Percentiles rank a stretch among this genome's conserved stretches.
Conservation (phyloP, 2,797 vertebrate genomes). For the Centropyge bicolor region DNA sequence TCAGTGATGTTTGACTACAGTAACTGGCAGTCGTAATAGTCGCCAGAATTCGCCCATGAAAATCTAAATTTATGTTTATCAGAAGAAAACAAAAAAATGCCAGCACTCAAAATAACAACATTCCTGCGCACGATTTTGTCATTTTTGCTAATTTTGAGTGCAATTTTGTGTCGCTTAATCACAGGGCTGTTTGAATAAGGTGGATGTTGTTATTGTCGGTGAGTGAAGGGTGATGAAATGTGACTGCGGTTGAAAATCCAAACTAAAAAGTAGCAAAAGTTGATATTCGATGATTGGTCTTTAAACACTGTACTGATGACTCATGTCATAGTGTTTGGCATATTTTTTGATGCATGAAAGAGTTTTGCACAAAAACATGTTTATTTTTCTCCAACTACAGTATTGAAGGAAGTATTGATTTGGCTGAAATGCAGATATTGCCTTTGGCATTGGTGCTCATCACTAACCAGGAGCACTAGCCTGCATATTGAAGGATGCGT, state of each 20-base stretch:
- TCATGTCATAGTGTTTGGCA: not conserved
- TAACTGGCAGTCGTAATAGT: not conserved
- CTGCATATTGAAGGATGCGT: constrained; percentile 4
- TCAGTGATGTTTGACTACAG: constrained; percentile 3
- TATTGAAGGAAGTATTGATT: not conserved
- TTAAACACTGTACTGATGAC: not conserved
- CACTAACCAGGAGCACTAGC: not conserved
- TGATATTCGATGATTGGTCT: not conserved
- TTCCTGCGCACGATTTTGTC: not conserved
- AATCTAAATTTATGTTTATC: not conserved
- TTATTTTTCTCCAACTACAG: not conserved
- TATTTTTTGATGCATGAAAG: not conserved
- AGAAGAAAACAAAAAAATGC: not conserved
- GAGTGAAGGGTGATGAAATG: not conserved
- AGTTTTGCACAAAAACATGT: not conserved
- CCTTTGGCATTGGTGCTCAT: too few relatives aligned
- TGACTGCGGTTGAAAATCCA: not conserved
- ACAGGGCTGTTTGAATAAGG: not conserved
- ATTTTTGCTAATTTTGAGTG: not conserved
- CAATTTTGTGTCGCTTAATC: not conserved
- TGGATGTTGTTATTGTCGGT: not conserved
- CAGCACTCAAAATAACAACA: not conserved
- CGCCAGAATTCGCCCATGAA: not conserved
- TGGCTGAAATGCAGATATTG: not conserved
- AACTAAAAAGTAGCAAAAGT: not conserved